Base-by-base conservation (phyloP, 2,113 vertebrate species). In the Onychostoma macrolepis region DNA sequence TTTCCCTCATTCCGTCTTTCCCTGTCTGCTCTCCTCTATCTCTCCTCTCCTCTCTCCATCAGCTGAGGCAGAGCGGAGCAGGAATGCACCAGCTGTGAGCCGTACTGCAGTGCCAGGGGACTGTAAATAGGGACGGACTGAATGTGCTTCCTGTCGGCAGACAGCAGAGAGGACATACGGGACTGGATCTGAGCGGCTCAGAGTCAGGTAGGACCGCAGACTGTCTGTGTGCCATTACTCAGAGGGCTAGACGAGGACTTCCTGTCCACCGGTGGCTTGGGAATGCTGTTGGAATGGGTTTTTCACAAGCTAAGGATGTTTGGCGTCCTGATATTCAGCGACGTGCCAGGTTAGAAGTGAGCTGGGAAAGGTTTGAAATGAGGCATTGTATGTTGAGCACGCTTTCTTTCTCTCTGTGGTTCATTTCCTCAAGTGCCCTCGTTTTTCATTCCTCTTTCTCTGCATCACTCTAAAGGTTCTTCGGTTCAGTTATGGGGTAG, bases 111-210 rank as follows among this genome's bases (percentile, higher is more conserved):
- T 86, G 90, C 93, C 92, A 90, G 75, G 89, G 90, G 94, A 94
- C 91, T 88, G 93, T 94, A 94, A 95, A 95, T 94, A 95, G 93
- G 94, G 90, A 94, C 94, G 92, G 91, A 93, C 93, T 91, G 92
- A 92, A 88, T 91, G 87, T 90, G 92, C 89, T 93, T 94, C 90
- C 91, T 92, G 92, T 92, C 92, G 91, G 90, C 91, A 38, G 71
- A 74, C 84, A 92, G 89, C 84, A 90, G 90, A n/a, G 67, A 87
- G 80, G 79, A 76, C 87, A 72, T 83, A 63, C 67, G 67, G 83
- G 76, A 80, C 79, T 88, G 80, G 67, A 80, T 80, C 26, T 77
- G 80, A 89, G 53, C 76, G 53, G 80, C 72, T 80, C 53, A 58
- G 80, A 90, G 43, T 85, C 83, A 53, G 87, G 78, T 82, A 83